Evolutionary conservation across 37 sponge, comb jelly and placozoan genomes (phyloP).

Genomic region (Dysidea cf. avara): DNA sequence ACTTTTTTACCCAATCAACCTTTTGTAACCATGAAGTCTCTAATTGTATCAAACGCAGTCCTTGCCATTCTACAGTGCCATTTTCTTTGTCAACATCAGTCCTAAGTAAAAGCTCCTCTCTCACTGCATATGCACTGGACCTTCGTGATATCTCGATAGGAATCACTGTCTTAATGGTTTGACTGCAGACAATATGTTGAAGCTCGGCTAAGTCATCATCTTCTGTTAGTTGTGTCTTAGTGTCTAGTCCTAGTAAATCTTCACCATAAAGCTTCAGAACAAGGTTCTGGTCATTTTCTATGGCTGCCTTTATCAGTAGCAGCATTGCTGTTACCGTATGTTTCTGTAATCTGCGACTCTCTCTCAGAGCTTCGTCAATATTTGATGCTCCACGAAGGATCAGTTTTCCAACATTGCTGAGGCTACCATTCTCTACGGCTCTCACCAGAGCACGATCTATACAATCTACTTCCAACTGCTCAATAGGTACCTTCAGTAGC

Average conservation of each 20-base stretch:
- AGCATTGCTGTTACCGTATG: conserved; percentile 56
- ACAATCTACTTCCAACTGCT: conserved; percentile 54
- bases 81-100: no score
- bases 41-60: conserved; percentile 24
- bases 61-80: conserved; percentile 44
- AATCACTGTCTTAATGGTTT: conserved; percentile 16
- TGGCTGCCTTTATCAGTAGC: conserved; percentile 61
- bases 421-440: conserved; percentile 51
- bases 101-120: conserved; percentile 48
- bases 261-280: conserved; percentile 66
- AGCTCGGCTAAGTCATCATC: conserved; percentile 46
- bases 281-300: conserved; percentile 32
- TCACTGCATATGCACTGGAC: neutral
- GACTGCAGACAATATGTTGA: conserved; percentile 34
- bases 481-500: no score
- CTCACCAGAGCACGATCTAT: conserved; percentile 58
- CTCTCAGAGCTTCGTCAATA: conserved; percentile 42
- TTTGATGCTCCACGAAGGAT: no score
- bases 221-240: neutral
- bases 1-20: conserved; percentile 21
- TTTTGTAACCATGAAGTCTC: conserved; percentile 21
- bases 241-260: no score
- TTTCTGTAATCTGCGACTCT: conserved; percentile 26
- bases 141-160: conserved; percentile 35
- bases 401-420: conserved; percentile 64